Evolutionary conservation across 2,113 vertebrate genomes (phyloP), one percentile per base, ranked within the genome.

Genomic region (Cyanistes caeruleus): DNA sequence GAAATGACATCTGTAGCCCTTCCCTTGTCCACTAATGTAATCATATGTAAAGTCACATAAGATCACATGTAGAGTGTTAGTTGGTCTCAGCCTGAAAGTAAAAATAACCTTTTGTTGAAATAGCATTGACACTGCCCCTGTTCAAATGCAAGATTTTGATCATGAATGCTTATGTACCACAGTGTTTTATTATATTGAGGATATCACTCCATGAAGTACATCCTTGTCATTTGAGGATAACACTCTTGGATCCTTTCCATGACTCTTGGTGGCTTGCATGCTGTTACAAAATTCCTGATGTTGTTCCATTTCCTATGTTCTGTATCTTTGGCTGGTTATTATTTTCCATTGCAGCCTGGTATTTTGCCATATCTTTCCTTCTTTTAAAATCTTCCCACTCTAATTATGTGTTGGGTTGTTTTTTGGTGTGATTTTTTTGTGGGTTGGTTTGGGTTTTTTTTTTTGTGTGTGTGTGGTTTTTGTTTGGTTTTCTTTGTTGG

Each of bases 221-320:
- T 77, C 52, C 67, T 92, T 95, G 95, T 95, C 86, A 93, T 78
- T 78, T 93, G 83, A 92, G 94, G 89, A 92, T 86, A 93, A 84
- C 65, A 52, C 43, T 92, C 59, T 84, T 93, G 95, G 94, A 93
- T 89, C 35, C 39, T 60, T 84, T 95, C 93, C 96, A 92, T 90
- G 68, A 78, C 48, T 89, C 39, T 84, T 91, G 35, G 65, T 95
- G 41, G 44, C 60, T 94, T 87, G 49, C 23, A 30, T 72, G 70
- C 63, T 92, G 17, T 82, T 88, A 77, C 70, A 92, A 95, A 93
- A 85, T 69, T 69, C 58, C 49, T 91, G 22, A 43, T 80, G 33
- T 60, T 13, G 41, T 69, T 62, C 9, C 68, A 63, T 81, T 64
- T 92, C 52, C 39, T 83, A 23, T 79, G 49, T 17, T 74, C 55